Evolutionary conservation across 2,797 vertebrate species (phyloP), one percentile per base, ranked within the genome.

Genomic region (Tinamus major): DNA sequence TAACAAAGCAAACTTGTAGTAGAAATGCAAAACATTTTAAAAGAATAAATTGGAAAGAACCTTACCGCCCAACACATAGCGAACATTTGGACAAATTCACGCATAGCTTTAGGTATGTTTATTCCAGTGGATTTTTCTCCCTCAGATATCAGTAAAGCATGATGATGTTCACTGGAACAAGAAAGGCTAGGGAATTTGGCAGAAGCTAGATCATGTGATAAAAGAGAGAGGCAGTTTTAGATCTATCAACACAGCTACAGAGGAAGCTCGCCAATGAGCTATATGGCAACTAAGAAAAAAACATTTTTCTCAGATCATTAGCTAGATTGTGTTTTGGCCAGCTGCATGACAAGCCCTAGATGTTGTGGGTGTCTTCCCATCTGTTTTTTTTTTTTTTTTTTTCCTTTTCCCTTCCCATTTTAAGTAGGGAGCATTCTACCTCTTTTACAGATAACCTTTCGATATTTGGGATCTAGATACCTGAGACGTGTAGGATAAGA

Each of bases 251-350:
- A 74, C 53, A 88, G 82, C 65, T 89, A 79, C 21, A 74, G 23
- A 86, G 74, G 59, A 85, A 67, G 77, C 26, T 93, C 94, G 87
- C 89, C 96, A 96, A 80, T 35, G 11, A 92, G 68, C n/a, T 86
- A 86, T 70, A 95, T 56, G 58, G 56, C 33, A 94, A 84, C 71
- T 55, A 69, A 90, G 69, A 74, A 70, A 87, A 51, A 96, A 84
- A 48, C 27, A 35, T 56, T 85, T 92, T 92, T 51, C 92, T 91
- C 84, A 76, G 53, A 87, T 85, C 93, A 87, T 95, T 85, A 89
- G 69, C 63, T 92, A 85, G 94, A 92, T 58, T 75, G 56, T 79
- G 49, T 56, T 96, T 93, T 95, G 78, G 92, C 85, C 91, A 95
- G 83, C 85, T 82, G 51, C 69, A 87, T 84, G 71, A 89, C 41